Conservation (phyloP, 2,797 vertebrate genomes). For the Luscinia megarhynchos region DNA sequence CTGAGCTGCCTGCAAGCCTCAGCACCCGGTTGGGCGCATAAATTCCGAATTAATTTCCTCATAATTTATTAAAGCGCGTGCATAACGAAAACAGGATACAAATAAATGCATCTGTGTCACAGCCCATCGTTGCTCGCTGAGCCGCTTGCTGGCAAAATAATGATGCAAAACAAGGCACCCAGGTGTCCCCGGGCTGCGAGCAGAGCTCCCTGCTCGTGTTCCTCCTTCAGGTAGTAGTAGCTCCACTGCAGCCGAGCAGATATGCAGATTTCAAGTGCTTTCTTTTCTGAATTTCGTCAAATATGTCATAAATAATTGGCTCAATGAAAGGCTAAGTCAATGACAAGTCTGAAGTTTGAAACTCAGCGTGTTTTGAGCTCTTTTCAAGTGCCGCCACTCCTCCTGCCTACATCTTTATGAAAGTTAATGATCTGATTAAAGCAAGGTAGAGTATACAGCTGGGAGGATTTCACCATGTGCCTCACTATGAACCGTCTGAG, state of each 20-base stretch:
- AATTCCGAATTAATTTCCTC: neutral
- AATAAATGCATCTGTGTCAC: fast-evolving
- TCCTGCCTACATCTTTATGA: constrained; percentile 60
- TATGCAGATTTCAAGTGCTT: constrained; percentile 54
- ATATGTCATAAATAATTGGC: constrained; percentile 69
- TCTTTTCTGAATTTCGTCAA: constrained; percentile 50
- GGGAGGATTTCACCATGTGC: neutral
- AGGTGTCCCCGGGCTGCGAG: neutral
- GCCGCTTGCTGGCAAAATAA: neutral
- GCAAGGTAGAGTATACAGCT: constrained; percentile 14
- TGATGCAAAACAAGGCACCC: neutral
- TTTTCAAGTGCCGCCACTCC: constrained; percentile 65
- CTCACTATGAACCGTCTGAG: constrained; percentile 20
- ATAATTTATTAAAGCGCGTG: fast-evolving
- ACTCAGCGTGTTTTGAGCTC: constrained; percentile 66
- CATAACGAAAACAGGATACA: fast-evolving
- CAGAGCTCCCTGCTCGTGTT: neutral
- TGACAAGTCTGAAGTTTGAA: constrained; percentile 67
- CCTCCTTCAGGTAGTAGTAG: neutral
- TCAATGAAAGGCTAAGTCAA: constrained; percentile 65
- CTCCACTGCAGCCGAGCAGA: constrained; percentile 11
- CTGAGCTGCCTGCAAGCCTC: neutral
- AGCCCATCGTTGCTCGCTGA: neutral
- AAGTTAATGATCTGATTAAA: constrained; percentile 67
- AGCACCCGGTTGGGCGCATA: fast-evolving